A percentile compares a stretch with the other conserved stretches of the same genome.
Evolutionary conservation across 2,888 invertebrate species (phyloP).

Genomic region (Agrochola lota): DNA sequence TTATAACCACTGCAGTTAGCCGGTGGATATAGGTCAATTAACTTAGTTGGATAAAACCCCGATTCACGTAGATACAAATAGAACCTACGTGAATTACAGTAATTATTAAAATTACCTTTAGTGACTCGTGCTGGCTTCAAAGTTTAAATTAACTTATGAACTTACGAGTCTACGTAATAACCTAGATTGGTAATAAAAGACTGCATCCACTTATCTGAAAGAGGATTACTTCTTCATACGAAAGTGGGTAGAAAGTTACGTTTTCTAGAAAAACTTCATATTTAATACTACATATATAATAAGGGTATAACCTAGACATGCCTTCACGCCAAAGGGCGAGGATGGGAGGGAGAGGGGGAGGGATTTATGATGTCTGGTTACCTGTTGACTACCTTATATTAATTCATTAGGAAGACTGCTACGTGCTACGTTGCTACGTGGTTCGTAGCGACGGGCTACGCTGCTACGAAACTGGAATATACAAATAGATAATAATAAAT

Average conservation of each 20-base stretch:
- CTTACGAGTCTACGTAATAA: conserved; percentile 3
- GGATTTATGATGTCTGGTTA: conserved; percentile 8
- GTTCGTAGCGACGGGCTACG: conserved; percentile 15
- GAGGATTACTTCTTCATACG: not conserved
- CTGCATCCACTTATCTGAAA: not conserved
- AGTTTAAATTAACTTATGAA: conserved; percentile 16
- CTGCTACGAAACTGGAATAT: not conserved
- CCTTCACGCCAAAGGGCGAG: not conserved
- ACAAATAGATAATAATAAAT: not conserved
- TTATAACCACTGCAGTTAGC: not conserved
- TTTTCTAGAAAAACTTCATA: not conserved
- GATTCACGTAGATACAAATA: not conserved
- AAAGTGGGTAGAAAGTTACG: not conserved
- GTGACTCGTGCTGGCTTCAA: not conserved
- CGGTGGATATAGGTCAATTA: not conserved
- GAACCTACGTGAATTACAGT: not conserved
- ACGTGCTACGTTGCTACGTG: conserved; percentile 45
- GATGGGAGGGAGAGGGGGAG: no score
- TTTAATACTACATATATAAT: conserved; percentile 7
- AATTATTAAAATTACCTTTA: conserved; percentile 7
- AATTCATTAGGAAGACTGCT: conserved; percentile 23
- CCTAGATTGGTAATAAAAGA: not conserved
- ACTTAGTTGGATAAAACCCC: not conserved
- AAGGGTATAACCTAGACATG: not conserved
- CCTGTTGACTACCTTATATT: conserved; percentile 31